Evolutionary conservation across 2,113 vertebrate genomes (phyloP).

Genomic region (Trichomycterus rosablanca): DNA sequence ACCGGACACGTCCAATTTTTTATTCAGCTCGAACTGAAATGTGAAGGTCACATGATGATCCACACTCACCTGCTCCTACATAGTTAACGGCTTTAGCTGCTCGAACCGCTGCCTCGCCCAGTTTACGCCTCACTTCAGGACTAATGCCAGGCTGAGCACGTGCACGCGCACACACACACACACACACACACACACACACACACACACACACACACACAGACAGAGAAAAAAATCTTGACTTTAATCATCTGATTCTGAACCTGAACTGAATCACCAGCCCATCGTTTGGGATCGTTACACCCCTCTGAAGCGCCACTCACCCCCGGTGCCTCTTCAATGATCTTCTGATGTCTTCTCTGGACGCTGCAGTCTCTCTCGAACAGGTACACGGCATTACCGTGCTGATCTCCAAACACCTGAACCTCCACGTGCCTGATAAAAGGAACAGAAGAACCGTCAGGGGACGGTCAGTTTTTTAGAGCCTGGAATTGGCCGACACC

Average conservation of each 20-base stretch:
- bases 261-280: no score
- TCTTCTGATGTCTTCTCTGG: conserved; percentile 95
- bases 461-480: no score
- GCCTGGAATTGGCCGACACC: no score
- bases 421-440: conserved; percentile 89
- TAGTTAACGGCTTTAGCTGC: conserved; percentile 95
- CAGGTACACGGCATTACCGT: conserved; percentile 89
- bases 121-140: conserved; percentile 79
- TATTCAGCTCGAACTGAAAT: no score
- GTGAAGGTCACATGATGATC: no score
- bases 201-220: background rate
- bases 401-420: conserved; percentile 93
- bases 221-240: background rate
- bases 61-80: conserved; percentile 92
- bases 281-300: no score
- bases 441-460: background rate
- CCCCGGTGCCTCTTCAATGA: conserved; percentile 95
- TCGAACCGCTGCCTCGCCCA: conserved; percentile 91
- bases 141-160: conserved; percentile 84
- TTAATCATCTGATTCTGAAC: background rate
- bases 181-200: conserved; percentile 1
- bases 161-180: conserved; percentile 21
- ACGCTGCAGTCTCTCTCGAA: conserved; percentile 98
- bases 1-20: no score
- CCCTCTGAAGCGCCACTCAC: no score